Conservation (phyloP, 2,797 vertebrate species). For the Petrocephalus schoutedeni region DNA sequence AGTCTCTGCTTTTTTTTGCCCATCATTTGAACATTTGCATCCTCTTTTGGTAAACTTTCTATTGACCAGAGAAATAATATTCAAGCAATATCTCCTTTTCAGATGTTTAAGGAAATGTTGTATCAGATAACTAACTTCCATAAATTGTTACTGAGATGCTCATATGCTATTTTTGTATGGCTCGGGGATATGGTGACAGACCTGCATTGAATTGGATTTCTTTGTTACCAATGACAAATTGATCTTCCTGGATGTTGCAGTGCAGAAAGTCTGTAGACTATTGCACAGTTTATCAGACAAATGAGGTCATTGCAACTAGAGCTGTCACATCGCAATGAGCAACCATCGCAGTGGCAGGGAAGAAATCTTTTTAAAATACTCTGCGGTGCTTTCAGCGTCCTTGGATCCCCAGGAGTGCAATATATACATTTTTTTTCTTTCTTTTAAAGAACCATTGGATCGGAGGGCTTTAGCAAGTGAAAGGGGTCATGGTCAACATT, state of each 20-base stretch:
- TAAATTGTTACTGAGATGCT: neutral
- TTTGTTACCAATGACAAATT: slow-evolving; percentile 16
- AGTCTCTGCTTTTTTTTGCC: neutral
- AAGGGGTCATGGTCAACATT: neutral
- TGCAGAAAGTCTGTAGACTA: neutral
- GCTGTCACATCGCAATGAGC: neutral
- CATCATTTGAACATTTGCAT: neutral
- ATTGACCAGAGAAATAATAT: neutral
- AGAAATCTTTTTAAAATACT: neutral
- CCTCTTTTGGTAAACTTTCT: neutral
- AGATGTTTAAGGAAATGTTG: neutral
- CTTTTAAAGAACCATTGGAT: neutral
- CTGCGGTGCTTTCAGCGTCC: neutral
- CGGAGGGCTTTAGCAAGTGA: neutral
- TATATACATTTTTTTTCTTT: neutral
- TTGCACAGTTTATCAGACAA: slow-evolving; percentile 16
- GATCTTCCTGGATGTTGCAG: slow-evolving; percentile 8
- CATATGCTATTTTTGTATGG: slow-evolving; percentile 2
- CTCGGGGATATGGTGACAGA: slow-evolving; percentile 2
- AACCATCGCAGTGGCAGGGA: neutral
- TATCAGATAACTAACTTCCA: neutral
- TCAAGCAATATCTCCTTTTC: neutral
- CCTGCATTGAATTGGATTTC: neutral
- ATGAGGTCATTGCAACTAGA: slow-evolving; percentile 3
- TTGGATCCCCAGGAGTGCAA: neutral